A percentile compares a stretch with the other conserved stretches of the same genome.
Evolutionary conservation across 2,797 vertebrate genomes (phyloP).

Genomic region (Gymnodraco acuticeps): DNA sequence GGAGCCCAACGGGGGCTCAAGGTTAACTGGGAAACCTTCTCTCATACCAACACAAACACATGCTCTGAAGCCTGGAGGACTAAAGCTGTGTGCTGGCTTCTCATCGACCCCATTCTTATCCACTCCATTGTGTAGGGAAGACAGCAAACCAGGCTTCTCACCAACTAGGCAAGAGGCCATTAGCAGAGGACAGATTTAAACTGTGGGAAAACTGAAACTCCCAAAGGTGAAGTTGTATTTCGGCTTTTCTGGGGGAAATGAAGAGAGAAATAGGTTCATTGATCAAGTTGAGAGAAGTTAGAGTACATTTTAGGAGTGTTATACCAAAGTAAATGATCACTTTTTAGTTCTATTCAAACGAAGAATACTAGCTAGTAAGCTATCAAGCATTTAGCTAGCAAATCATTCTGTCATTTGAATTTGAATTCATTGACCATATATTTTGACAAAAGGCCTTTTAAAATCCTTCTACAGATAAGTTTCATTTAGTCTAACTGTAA

Average conservation of each 20-base stretch:
- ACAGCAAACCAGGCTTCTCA: constrained; percentile 23
- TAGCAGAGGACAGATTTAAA: background rate
- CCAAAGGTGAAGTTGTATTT: background rate
- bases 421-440: background rate
- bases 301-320: background rate
- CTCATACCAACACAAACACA: constrained; percentile 20
- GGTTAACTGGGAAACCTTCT: constrained; percentile 35
- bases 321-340: background rate
- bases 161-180: constrained; percentile 18
- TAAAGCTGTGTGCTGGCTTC: constrained; percentile 3
- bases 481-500: background rate
- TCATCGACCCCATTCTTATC: constrained; percentile 11
- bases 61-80: constrained; percentile 9
- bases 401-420: background rate
- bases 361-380: background rate
- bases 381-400: background rate
- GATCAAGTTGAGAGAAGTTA: background rate
- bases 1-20: constrained; percentile 16
- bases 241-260: background rate
- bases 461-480: background rate
- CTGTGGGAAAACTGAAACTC: constrained; percentile 10
- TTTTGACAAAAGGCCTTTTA: background rate
- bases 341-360: background rate
- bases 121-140: background rate
- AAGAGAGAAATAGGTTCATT: background rate